Conservation (phyloP, 1,140 invertebrate species). For the Forficula auricularia region DNA sequence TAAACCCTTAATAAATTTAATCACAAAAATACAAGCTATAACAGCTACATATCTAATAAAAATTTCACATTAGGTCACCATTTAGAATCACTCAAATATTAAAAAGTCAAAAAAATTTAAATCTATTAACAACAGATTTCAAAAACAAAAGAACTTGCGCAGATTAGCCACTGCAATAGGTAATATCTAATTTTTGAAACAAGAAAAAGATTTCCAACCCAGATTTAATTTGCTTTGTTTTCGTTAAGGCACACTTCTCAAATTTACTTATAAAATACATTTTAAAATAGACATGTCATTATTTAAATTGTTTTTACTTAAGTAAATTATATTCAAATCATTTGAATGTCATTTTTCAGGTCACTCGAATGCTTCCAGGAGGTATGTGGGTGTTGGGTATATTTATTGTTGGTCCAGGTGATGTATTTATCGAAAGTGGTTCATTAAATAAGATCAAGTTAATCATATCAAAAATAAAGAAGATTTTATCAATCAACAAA, state of each 20-base stretch:
- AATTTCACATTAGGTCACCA: no score
- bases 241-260: neutral
- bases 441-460: slow-evolving; percentile 31
- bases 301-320: no score
- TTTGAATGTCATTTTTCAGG: no score
- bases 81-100: no score
- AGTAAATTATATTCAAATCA: no score
- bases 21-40: no score
- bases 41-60: no score
- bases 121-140: no score
- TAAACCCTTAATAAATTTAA: no score
- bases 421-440: slow-evolving; percentile 35
- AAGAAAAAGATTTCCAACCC: neutral
- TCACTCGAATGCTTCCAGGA: slow-evolving; percentile 64
- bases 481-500: slow-evolving; percentile 31
- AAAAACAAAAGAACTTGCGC: no score
- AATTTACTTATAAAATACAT: neutral
- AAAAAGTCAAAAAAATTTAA: no score
- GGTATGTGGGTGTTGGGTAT: slow-evolving; percentile 55
- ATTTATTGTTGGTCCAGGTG: slow-evolving; percentile 38
- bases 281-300: neutral
- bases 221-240: neutral
- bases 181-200: slow-evolving; percentile 5
- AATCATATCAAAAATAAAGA: slow-evolving; percentile 34
- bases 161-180: neutral